Percentiles rank a stretch among this genome's conserved stretches.
Conservation (phyloP, 2,113 vertebrate species). For the Formicarius rufipectus region DNA sequence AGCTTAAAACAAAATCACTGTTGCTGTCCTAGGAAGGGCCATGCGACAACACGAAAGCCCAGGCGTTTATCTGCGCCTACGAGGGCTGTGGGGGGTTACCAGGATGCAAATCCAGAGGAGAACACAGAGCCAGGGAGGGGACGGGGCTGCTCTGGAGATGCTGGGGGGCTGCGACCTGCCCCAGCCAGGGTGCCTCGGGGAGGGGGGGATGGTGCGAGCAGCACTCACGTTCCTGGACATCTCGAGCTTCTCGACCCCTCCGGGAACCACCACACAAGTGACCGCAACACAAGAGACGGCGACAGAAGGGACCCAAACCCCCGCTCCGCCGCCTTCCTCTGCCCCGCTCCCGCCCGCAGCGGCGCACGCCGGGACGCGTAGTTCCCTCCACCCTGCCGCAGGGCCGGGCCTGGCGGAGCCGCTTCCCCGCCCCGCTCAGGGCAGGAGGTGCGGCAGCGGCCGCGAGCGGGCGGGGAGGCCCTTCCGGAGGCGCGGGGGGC, state of each 20-base stretch:
- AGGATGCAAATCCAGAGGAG: not conserved
- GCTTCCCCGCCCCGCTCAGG: not conserved
- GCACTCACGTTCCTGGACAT: slow-evolving; percentile 75
- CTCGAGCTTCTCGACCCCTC: not conserved
- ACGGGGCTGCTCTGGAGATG: not conserved
- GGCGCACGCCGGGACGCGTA: not conserved
- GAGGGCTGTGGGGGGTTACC: fast-evolving
- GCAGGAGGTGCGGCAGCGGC: not conserved
- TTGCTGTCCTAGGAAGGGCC: not conserved
- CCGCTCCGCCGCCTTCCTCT: too few species aligned
- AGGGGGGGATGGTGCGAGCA: not conserved
- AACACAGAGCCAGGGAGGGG: not conserved
- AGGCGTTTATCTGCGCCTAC: fast-evolving
- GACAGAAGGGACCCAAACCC: too few species aligned
- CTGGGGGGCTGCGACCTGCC: not conserved
- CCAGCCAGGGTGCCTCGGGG: not conserved
- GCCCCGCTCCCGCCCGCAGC: too few species aligned
- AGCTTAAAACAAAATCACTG: not conserved
- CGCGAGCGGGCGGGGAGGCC: not conserved
- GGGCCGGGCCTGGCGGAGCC: too few species aligned
- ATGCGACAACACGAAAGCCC: not conserved
- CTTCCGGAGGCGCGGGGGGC: slow-evolving; percentile 25
- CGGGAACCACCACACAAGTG: too few species aligned
- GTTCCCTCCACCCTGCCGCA: not conserved
- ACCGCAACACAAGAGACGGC: too few species aligned